phyloP scores from a whole-genome alignment of 2,888 invertebrate species.

The Antitype chi region DNA sequence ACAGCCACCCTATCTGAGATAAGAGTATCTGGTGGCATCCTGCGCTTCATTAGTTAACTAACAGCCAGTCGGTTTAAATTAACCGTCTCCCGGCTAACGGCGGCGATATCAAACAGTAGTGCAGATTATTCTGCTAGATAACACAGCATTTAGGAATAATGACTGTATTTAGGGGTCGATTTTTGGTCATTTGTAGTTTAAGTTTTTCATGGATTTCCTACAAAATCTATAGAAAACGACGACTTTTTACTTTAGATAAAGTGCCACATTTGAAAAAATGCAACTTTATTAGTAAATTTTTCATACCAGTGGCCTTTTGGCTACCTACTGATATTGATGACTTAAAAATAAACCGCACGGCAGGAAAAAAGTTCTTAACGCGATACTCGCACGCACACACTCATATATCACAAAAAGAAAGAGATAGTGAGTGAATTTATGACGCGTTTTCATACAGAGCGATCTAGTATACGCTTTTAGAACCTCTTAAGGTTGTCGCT shows the following conservation, averaged over 20 bases:
- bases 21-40: constrained; percentile 50
- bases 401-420: too few species aligned
- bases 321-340: too few species aligned
- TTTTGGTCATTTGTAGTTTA: neutral
- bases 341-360: too few species aligned
- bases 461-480: too few species aligned
- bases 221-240: neutral
- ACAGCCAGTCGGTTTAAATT: constrained; percentile 61
- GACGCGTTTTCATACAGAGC: too few species aligned
- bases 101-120: constrained; percentile 48
- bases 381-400: too few species aligned
- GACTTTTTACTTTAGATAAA: neutral
- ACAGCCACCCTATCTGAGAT: constrained; percentile 49
- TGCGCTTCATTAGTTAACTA: constrained; percentile 67
- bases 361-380: too few species aligned
- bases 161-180: neutral
- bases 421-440: too few species aligned
- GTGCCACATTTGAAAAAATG: neutral
- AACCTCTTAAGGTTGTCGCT: too few species aligned
- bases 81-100: constrained; percentile 57
- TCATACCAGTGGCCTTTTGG: neutral
- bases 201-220: neutral
- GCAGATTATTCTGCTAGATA: constrained; percentile 55
- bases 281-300: too few species aligned
- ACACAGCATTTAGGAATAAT: constrained; percentile 30